Percentiles rank a stretch among this genome's conserved stretches.
phyloP scores from a whole-genome alignment of 2,797 vertebrate genomes.

The Siniperca undulata region DNA sequence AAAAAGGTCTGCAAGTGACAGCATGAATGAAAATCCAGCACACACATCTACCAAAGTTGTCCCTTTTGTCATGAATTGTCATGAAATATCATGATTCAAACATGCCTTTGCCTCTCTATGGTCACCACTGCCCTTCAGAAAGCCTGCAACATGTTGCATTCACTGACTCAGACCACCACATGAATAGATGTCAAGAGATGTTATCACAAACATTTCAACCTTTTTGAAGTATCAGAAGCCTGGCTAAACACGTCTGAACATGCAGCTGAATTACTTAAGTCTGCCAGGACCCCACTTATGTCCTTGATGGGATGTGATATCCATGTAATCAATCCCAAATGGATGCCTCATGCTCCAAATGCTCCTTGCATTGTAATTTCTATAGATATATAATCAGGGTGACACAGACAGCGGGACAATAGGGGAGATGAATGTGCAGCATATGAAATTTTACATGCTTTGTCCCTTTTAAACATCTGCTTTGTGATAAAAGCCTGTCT shows the following conservation, averaged over 20 bases:
- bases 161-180: slow-evolving; percentile 47
- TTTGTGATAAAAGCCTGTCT: slow-evolving; percentile 62
- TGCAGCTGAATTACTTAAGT: slow-evolving; percentile 68
- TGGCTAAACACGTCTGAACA: slow-evolving; percentile 76
- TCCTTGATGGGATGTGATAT: slow-evolving; percentile 78
- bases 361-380: slow-evolving; percentile 69
- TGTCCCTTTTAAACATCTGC: slow-evolving; percentile 61
- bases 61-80: slow-evolving; percentile 49
- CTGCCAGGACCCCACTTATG: slow-evolving; percentile 61
- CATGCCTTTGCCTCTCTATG: slow-evolving; percentile 51
- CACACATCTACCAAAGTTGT: slow-evolving; percentile 6
- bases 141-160: slow-evolving; percentile 47
- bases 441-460: slow-evolving; percentile 52
- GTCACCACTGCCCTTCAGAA: slow-evolving; percentile 73
- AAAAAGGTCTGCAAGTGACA: slow-evolving; percentile 38
- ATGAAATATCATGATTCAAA: slow-evolving; percentile 70
- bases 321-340: slow-evolving; percentile 77
- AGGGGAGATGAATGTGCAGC: slow-evolving; percentile 50
- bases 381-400: slow-evolving; percentile 65
- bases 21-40: slow-evolving; percentile 18
- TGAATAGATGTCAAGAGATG: slow-evolving; percentile 78
- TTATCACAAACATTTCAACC: slow-evolving; percentile 78
- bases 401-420: slow-evolving; percentile 56
- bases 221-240: slow-evolving; percentile 79
- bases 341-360: slow-evolving; percentile 55